These are phyloP conservation scores for Corythornis vintsioides DNA, from an alignment of 2,113 vertebrate genomes.

Conservation along the genomic window DNA sequence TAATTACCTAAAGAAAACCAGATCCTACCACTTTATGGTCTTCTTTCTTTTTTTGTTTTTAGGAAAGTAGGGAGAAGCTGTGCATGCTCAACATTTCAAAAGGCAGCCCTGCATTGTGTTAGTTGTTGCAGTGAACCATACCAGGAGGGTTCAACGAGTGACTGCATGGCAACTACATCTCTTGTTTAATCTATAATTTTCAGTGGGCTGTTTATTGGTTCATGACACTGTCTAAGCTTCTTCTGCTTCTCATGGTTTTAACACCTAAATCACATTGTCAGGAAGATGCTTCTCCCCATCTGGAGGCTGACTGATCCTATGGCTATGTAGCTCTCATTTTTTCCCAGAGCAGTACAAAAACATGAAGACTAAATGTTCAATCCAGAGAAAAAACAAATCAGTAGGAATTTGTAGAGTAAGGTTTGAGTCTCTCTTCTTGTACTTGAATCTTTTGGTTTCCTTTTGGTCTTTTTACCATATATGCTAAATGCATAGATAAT, in stretches of 20 bases:
- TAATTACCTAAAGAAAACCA: neutral
- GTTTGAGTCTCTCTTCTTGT: neutral
- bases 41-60: neutral
- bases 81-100: neutral
- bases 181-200: neutral
- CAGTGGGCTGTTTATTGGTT: neutral
- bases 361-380: neutral
- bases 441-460: neutral
- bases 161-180: neutral
- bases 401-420: neutral
- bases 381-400: neutral
- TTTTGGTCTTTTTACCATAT: neutral
- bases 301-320: neutral
- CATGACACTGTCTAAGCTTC: neutral
- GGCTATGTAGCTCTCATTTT: fast-evolving
- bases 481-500: neutral
- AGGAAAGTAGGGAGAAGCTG: neutral
- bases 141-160: neutral
- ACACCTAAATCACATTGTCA: neutral
- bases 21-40: neutral
- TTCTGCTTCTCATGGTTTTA: neutral
- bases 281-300: neutral
- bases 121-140: neutral
- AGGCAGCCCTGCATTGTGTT: neutral
- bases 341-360: neutral